phyloP scores from a whole-genome alignment of 2,113 vertebrate species.

The Lethenteron camtschaticum region DNA sequence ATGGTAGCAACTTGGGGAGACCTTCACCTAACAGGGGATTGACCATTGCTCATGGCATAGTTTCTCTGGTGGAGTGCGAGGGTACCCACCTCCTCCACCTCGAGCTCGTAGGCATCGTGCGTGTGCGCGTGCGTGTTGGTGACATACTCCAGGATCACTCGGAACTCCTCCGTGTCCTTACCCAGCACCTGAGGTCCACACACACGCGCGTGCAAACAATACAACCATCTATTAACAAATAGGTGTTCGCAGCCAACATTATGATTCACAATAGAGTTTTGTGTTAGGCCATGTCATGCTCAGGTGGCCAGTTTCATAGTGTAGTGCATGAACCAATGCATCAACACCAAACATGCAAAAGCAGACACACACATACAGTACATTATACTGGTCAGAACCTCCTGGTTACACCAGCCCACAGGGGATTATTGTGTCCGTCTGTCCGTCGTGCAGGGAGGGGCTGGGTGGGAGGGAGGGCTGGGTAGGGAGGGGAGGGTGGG shows the following conservation, averaged over 20 bases:
- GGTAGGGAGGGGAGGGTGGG: too few relatives aligned
- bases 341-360: too few relatives aligned
- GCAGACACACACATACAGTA: too few relatives aligned
- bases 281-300: background rate
- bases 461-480: too few relatives aligned
- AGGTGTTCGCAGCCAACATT: background rate
- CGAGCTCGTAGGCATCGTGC: constrained; percentile 73
- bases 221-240: constrained; percentile 2
- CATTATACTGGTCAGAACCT: too few relatives aligned
- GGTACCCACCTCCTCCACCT: constrained; percentile 60
- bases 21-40: too few relatives aligned
- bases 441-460: too few relatives aligned
- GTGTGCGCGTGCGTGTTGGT: constrained; percentile 92
- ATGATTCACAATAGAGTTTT: constrained; percentile 1
- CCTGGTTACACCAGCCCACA: too few relatives aligned
- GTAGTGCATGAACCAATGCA: background rate
- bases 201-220: background rate
- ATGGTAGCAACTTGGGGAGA: too few relatives aligned
- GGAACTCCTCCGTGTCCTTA: constrained; percentile 50
- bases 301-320: background rate
- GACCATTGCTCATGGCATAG: too few relatives aligned
- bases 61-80: background rate
- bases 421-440: too few relatives aligned
- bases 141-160: constrained; percentile 61
- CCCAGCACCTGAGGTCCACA: constrained; percentile 49